These are phyloP conservation scores for Drosophila mulleri DNA, from an alignment of 2,888 invertebrate genomes.

Conservation along the genomic window DNA sequence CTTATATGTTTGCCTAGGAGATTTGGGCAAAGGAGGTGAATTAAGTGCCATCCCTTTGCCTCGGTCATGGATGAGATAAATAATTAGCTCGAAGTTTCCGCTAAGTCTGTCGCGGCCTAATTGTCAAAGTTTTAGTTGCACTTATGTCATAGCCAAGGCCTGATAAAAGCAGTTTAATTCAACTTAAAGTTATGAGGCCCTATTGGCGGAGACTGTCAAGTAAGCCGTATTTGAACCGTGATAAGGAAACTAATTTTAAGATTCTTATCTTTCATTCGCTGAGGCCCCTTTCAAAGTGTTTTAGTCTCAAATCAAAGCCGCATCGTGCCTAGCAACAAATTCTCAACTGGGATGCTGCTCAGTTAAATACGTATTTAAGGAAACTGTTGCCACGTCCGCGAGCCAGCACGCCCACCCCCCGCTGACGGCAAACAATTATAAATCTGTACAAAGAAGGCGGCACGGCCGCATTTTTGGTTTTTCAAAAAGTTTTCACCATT, in stretches of 20 bases:
- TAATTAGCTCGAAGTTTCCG: not conserved
- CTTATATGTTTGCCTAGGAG: not conserved
- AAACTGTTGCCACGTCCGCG: constrained; percentile 1
- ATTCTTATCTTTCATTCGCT: not conserved
- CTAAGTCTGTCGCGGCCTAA: not conserved
- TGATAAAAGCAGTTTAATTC: not conserved
- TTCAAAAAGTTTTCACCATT: constrained; percentile 42
- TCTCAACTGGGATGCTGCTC: constrained; percentile 6
- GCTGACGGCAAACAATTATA: constrained; percentile 47
- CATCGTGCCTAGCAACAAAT: not conserved
- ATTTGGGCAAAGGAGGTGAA: not conserved
- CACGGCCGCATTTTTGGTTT: constrained; percentile 34
- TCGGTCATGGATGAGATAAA: too few species aligned
- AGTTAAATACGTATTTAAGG: constrained; percentile 22
- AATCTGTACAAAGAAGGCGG: constrained; percentile 51
- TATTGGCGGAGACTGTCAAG: not conserved
- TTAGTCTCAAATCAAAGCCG: constrained; percentile 6
- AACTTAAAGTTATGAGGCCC: not conserved
- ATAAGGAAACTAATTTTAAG: constrained; percentile 8
- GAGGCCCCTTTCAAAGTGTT: not conserved
- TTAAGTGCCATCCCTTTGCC: not conserved
- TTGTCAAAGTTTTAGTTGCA: constrained; percentile 12
- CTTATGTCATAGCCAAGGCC: not conserved
- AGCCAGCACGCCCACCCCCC: not conserved
- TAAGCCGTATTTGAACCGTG: not conserved